phyloP scores from a whole-genome alignment of 1,140 invertebrate species.

The Orius insidiosus region DNA sequence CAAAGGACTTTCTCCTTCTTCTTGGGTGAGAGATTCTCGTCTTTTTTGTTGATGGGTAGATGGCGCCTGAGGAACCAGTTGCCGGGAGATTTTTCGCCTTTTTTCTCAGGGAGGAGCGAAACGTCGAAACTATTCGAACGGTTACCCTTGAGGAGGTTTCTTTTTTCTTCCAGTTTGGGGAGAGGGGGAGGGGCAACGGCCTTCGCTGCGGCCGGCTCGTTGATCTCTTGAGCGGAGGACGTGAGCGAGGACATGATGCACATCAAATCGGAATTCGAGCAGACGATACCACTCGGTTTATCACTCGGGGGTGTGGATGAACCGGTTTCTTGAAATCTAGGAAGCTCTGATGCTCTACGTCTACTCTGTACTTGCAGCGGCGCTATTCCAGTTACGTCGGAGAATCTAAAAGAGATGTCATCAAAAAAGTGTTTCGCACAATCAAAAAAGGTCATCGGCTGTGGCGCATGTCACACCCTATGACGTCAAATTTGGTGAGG shows the following conservation, averaged over 20 bases:
- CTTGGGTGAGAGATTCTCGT: neutral
- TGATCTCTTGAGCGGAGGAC: constrained; percentile 57
- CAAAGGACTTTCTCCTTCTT: constrained; percentile 39
- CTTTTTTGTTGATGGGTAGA: constrained; percentile 39
- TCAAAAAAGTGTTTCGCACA: too few species aligned
- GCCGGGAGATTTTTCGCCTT: constrained; percentile 30
- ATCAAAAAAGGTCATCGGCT: too few species aligned
- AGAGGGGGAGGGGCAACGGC: constrained; percentile 5
- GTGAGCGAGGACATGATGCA: constrained; percentile 61
- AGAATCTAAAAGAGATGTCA: constrained; percentile 16
- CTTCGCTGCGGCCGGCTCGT: constrained; percentile 19
- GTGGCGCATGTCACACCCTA: too few species aligned
- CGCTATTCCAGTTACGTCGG: constrained; percentile 17
- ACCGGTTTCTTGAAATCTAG: constrained; percentile 5
- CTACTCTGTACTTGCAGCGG: constrained; percentile 9
- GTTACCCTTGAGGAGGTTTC: constrained; percentile 37
- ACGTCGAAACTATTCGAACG: constrained; percentile 68
- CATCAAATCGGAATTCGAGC: constrained; percentile 60
- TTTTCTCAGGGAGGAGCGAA: constrained; percentile 42
- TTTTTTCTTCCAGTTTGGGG: constrained; percentile 27
- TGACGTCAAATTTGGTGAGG: too few species aligned
- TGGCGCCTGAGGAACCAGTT: constrained; percentile 59
- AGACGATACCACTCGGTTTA: constrained; percentile 38
- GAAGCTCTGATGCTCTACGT: constrained; percentile 20
- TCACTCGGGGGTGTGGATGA: constrained; percentile 4